Evolutionary conservation across 2,797 vertebrate species (phyloP).

Genomic region (Sebastes aleutianus): DNA sequence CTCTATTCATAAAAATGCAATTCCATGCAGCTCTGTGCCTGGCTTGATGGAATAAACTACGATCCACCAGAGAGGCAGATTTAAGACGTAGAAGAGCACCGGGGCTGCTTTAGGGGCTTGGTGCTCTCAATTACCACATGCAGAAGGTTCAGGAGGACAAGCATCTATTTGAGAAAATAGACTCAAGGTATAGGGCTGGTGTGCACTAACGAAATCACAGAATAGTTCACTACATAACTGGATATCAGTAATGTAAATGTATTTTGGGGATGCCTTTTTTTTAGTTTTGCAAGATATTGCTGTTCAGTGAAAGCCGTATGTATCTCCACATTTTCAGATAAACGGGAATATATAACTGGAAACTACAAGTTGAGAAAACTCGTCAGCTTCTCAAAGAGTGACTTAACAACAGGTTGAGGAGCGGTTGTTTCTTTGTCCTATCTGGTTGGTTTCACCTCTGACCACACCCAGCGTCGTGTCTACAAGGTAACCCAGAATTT

Average conservation of each 20-base stretch:
- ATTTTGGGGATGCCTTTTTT: background rate
- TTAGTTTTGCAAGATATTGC: no score
- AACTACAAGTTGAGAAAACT: background rate
- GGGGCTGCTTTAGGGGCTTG: background rate
- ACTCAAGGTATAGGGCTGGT: background rate
- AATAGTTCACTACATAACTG: background rate
- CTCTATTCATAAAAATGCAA: conserved; percentile 81
- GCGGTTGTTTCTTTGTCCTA: background rate
- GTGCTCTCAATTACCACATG: conserved; percentile 23
- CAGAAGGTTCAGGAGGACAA: background rate
- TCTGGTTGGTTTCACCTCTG: background rate
- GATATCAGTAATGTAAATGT: background rate
- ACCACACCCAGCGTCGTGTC: background rate
- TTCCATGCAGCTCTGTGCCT: conserved; percentile 61
- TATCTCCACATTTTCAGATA: background rate
- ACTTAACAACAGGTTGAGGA: background rate
- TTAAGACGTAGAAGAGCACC: conserved; percentile 29
- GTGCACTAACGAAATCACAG: background rate
- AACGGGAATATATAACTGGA: background rate
- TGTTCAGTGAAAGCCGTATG: background rate
- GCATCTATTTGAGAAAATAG: background rate
- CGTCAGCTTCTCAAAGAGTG: background rate
- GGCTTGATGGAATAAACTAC: conserved; percentile 59
- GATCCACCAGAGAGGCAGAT: conserved; percentile 42
- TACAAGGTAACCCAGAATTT: background rate